Base-by-base conservation (phyloP, 2,113 vertebrate species). In the Entelurus aequoreus region DNA sequence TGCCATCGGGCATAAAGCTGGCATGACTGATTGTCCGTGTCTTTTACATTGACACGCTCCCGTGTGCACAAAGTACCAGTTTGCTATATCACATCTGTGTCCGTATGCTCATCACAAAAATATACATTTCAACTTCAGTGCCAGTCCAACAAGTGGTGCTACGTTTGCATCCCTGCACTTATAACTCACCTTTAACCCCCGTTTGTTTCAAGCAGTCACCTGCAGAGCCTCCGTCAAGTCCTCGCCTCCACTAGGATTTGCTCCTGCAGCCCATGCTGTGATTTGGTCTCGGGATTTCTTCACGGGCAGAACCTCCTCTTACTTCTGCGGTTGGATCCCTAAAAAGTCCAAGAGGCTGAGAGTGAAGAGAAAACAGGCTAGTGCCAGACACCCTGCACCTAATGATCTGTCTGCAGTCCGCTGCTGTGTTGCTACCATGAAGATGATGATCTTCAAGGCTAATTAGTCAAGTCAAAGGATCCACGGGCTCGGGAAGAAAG, bases 381-480 rank as follows among this genome's bases (percentile, higher is more conserved):
- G 66, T 77, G 65, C 72, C 72, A 73, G 75, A 61, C 74, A 54
- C 35, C 59, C 69, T 68, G 72, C 74, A 68, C 68, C 69, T 79
- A 81, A 76, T 44, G 76, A 79, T 82, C 76, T 75, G 78, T 83
- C 78, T 80, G 62, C 75, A 67, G 81, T 74, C 74, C 64, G 69
- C 73, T 47, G 62, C 74, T 77, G 46, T 72, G 77, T 84, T 74
- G 74, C 78, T 61, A 63, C 76, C 77, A 76, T 83, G 76, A 84
- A 80, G 78, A 78, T 84, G 79, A 88, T 79, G 84, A 80, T 83
- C 80, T 71, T 79, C 78, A 76, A 83, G 74, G 84, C 74, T 87
- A 82, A 87, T 88, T 84, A 88, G 78, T 79, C 83, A 80, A 83
- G 72, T 78, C 80, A 66, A 51, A 66, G 56, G 78, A 86, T 83